These are phyloP conservation scores for Heliconius aoede DNA, from an alignment of 2,888 invertebrate genomes.

Conservation along the genomic window DNA sequence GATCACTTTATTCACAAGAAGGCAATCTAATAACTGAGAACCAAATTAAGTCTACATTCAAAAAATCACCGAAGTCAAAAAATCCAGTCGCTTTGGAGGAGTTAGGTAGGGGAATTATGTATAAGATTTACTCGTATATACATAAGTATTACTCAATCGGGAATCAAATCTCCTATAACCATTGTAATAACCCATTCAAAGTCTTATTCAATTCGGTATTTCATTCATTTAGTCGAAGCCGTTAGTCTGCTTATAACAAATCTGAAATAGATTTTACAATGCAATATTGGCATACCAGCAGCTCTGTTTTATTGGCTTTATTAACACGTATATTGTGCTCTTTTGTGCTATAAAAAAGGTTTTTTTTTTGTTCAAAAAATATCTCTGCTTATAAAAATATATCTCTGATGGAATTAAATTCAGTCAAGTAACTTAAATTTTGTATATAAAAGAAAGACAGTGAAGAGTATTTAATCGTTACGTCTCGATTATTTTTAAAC, in stretches of 20 bases:
- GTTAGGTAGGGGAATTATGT: too few species aligned
- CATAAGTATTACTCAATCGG: neutral
- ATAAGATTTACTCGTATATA: neutral
- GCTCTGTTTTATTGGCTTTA: conserved; percentile 35
- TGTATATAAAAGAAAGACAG: too few species aligned
- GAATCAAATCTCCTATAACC: neutral
- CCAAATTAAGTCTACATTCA: too few species aligned
- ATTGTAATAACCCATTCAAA: neutral
- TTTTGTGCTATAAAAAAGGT: neutral
- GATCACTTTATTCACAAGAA: too few species aligned
- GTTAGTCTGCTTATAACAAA: conserved; percentile 43
- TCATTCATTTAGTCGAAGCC: conserved; percentile 60
- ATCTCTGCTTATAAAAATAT: neutral
- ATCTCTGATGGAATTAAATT: neutral
- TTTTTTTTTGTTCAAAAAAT: neutral
- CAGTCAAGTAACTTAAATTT: too few species aligned
- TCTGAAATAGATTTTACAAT: conserved; percentile 51
- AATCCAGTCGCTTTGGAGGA: too few species aligned
- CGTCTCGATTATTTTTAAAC: too few species aligned
- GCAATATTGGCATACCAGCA: conserved; percentile 33
- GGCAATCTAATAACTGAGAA: too few species aligned
- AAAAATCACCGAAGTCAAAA: too few species aligned
- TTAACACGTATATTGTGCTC: conserved; percentile 19
- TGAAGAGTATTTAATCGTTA: too few species aligned
- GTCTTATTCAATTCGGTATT: conserved; percentile 39